Percentiles rank a stretch among this genome's conserved stretches.
Evolutionary conservation across 2,797 vertebrate genomes (phyloP).

Genomic region (Sebastes trivittatus): DNA sequence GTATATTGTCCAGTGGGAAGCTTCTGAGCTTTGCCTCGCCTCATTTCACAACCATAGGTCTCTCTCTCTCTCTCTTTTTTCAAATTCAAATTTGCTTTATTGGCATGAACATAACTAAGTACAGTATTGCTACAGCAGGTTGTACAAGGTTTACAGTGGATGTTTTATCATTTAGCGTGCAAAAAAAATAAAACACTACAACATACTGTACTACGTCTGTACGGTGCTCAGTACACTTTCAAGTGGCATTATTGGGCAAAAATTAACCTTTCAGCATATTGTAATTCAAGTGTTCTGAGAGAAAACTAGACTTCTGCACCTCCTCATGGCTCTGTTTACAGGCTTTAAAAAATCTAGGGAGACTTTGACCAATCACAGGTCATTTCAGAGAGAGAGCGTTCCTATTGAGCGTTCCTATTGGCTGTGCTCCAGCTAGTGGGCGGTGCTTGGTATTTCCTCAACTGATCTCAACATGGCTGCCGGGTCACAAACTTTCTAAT

Average conservation of each 20-base stretch:
- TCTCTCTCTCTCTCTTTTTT: constrained; percentile 2
- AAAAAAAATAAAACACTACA: neutral
- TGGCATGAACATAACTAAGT: neutral
- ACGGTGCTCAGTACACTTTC: neutral
- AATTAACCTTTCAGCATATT: too few species aligned
- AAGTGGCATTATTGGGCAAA: neutral
- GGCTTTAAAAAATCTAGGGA: too few species aligned
- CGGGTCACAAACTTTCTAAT: too few species aligned
- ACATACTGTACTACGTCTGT: neutral
- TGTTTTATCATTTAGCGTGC: neutral
- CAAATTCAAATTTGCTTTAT: constrained; percentile 13
- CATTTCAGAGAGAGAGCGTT: too few species aligned
- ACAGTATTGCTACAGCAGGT: neutral
- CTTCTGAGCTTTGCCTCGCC: constrained; percentile 47
- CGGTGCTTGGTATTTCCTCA: too few species aligned
- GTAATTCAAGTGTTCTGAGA: too few species aligned
- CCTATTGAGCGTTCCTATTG: too few species aligned
- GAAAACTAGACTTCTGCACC: too few species aligned
- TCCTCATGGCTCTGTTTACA: too few species aligned
- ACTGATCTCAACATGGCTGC: too few species aligned
- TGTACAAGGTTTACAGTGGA: neutral
- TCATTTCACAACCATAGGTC: constrained; percentile 58
- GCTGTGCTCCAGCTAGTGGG: too few species aligned
- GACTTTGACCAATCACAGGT: too few species aligned
- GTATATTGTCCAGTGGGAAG: constrained; percentile 57